Evolutionary conservation across 2,888 invertebrate species (phyloP).

Genomic region (Diaprepes abbreviatus): DNA sequence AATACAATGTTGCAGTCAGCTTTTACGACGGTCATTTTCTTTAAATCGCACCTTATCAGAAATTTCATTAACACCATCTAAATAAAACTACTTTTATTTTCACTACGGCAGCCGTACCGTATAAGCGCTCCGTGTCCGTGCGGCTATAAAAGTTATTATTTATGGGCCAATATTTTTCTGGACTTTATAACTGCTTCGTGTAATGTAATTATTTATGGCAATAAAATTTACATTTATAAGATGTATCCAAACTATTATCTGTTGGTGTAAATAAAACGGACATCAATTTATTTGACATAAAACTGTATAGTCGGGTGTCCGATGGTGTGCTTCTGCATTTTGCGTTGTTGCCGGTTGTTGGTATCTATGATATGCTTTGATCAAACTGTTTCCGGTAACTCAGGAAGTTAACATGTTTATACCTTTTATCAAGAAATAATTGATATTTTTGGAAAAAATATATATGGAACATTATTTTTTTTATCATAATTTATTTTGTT

Average conservation of each 20-base stretch:
- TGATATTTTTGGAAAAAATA: too few relatives aligned
- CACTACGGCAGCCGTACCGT: conserved; percentile 23
- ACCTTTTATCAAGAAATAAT: too few relatives aligned
- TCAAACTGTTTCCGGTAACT: too few relatives aligned
- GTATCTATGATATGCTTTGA: too few relatives aligned
- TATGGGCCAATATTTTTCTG: conserved; percentile 40
- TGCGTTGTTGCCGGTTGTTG: background rate
- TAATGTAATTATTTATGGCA: conserved; percentile 44
- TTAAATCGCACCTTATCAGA: conserved; percentile 32
- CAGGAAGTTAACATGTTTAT: too few relatives aligned
- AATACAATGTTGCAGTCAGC: conserved; percentile 33
- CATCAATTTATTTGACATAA: conserved; percentile 32
- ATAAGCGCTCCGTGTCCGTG: conserved; percentile 28
- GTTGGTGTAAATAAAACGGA: conserved; percentile 34
- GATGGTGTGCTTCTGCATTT: background rate
- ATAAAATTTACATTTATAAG: conserved; percentile 46
- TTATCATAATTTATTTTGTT: too few relatives aligned
- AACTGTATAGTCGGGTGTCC: conserved; percentile 1
- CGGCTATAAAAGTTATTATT: conserved; percentile 40
- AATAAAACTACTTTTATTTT: conserved; percentile 40
- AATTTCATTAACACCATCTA: conserved; percentile 43
- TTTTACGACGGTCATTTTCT: conserved; percentile 30
- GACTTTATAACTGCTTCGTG: conserved; percentile 27
- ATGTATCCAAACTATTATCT: conserved; percentile 23
- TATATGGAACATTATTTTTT: too few relatives aligned